phyloP scores from a whole-genome alignment of 2,888 invertebrate species.

The Gryllus longicercus region DNA sequence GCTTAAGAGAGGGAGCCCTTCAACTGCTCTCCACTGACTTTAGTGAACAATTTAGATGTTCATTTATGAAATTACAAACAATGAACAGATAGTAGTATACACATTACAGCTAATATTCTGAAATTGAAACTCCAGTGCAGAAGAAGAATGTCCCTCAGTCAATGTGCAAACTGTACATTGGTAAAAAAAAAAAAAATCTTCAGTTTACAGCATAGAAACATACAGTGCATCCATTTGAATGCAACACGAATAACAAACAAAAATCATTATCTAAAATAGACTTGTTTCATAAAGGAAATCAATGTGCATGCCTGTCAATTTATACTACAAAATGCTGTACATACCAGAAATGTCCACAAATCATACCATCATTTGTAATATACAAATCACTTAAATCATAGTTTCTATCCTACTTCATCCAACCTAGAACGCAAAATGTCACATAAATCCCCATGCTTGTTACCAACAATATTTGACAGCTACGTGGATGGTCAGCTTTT shows the following conservation, averaged over 20 bases:
- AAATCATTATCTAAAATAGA: not conserved
- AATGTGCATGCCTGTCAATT: constrained; percentile 31
- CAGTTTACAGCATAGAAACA: constrained; percentile 4
- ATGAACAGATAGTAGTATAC: too few species aligned
- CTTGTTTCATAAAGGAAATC: not conserved
- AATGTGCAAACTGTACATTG: constrained; percentile 3
- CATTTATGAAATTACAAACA: too few species aligned
- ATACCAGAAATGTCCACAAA: constrained; percentile 24
- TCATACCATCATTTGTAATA: constrained; percentile 27
- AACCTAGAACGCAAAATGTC: constrained; percentile 25
- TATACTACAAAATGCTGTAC: constrained; percentile 24
- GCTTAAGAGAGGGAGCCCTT: not conserved
- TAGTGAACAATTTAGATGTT: too few species aligned
- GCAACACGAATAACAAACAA: constrained; percentile 11
- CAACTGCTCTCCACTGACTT: not conserved
- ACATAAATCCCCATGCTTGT: constrained; percentile 21
- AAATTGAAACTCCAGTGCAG: not conserved
- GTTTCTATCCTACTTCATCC: constrained; percentile 17
- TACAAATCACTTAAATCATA: constrained; percentile 22
- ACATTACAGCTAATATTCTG: too few species aligned
- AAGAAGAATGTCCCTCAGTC: constrained; percentile 17
- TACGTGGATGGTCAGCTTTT: constrained; percentile 4
- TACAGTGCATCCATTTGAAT: not conserved
- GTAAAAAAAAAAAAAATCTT: not conserved
- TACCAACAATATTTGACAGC: constrained; percentile 18